Evolutionary conservation across 1,140 invertebrate species (phyloP).

Genomic region (Brevipalpus yothersi): DNA sequence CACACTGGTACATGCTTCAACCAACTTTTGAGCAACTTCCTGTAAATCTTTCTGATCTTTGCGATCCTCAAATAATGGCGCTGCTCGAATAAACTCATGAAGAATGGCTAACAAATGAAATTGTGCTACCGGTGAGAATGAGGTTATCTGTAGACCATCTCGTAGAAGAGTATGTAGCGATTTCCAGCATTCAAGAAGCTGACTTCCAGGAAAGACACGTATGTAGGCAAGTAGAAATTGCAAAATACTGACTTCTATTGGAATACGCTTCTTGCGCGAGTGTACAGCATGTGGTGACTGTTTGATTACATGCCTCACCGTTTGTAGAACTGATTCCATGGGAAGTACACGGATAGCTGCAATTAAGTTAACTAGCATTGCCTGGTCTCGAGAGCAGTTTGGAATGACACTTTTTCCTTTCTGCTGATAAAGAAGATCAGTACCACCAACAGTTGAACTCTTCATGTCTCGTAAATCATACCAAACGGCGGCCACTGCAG

Average conservation of each 20-base stretch:
- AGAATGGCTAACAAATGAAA: constrained; percentile 56
- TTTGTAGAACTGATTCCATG: constrained; percentile 33
- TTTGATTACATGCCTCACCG: constrained; percentile 50
- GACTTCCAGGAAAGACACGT: constrained; percentile 30
- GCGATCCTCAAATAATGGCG: constrained; percentile 45
- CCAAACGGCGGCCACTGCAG: constrained; percentile 68
- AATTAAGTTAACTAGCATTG: constrained; percentile 49
- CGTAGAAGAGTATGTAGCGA: constrained; percentile 48
- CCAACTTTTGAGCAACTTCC: constrained; percentile 30
- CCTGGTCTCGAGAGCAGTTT: constrained; percentile 39
- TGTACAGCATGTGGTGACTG: constrained; percentile 34
- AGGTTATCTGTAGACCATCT: constrained; percentile 33
- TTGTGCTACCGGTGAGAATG: constrained; percentile 42
- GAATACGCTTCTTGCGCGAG: constrained; percentile 16
- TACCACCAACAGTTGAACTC: background rate
- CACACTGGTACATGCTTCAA: constrained; percentile 59
- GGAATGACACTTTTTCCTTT: constrained; percentile 28
- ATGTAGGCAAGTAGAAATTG: constrained; percentile 46
- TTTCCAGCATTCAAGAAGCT: constrained; percentile 51
- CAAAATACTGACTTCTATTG: constrained; percentile 33
- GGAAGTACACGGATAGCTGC: constrained; percentile 52
- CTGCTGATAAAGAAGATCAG: no score
- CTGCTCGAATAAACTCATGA: constrained; percentile 61
- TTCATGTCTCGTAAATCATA: constrained; percentile 34
- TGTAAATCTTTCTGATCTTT: constrained; percentile 56